A percentile compares a stretch with the other conserved stretches of the same genome.
phyloP scores from a whole-genome alignment of 1,140 invertebrate species.

The Spodoptera frugiperda region DNA sequence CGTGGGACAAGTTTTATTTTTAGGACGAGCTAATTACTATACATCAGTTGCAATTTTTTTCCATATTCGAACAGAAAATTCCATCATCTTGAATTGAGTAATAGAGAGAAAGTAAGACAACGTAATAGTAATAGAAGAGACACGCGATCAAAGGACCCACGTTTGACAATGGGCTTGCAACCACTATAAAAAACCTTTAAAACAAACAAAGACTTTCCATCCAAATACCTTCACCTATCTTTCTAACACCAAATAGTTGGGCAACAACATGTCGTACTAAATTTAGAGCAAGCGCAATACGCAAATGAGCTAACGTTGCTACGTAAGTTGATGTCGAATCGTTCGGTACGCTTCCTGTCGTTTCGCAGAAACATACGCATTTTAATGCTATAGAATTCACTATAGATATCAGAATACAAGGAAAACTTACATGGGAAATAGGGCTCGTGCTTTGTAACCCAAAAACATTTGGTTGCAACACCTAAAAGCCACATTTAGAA shows the following conservation, averaged over 20 bases:
- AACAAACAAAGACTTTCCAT: background rate
- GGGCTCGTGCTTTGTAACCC: slow-evolving; percentile 14
- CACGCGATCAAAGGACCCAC: no score
- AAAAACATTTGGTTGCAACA: slow-evolving; percentile 24
- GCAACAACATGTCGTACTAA: slow-evolving; percentile 28
- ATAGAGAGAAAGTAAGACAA: no score
- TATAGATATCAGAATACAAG: slow-evolving; percentile 29
- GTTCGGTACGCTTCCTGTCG: slow-evolving; percentile 38
- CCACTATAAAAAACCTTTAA: background rate
- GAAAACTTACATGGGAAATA: slow-evolving; percentile 22
- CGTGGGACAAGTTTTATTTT: no score
- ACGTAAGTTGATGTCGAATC: slow-evolving; percentile 33
- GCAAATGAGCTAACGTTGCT: slow-evolving; percentile 27
- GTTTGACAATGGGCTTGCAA: no score
- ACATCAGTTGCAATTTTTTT: no score
- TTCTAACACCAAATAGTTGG: background rate
- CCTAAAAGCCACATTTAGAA: background rate
- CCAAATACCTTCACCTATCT: background rate
- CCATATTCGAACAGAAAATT: no score
- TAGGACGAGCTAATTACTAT: no score
- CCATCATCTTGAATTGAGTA: no score
- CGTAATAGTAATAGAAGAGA: no score
- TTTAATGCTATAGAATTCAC: slow-evolving; percentile 27
- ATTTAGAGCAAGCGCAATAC: slow-evolving; percentile 25
- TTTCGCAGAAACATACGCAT: slow-evolving; percentile 39